Evolutionary conservation across 2,113 vertebrate genomes (phyloP), one percentile per base, ranked within the genome.

Genomic region (Marcusenius ussheri): DNA sequence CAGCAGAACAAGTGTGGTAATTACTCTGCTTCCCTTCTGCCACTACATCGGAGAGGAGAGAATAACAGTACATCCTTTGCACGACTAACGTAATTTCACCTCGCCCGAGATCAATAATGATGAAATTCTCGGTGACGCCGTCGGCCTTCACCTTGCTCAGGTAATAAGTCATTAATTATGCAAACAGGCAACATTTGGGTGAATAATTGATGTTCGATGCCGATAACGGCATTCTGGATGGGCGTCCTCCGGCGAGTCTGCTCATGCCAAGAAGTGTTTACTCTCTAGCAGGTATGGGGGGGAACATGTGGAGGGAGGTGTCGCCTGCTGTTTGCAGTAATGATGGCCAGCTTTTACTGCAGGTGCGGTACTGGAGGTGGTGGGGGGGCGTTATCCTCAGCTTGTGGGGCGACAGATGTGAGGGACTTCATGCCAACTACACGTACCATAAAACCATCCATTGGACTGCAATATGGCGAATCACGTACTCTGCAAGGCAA

Each of bases 361-460:
- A 17, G 27, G 35, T 62, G 51, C 7, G 87, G 53, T 15, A 35
- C 11, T 77, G 50, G 24, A 13, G 49, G 10, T 27, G 62, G n/a
- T 31, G 62, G n/a, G 10, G 83, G 17, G 1, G 21, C 46, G 24
- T 50, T 51, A 77, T 51, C 66, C 46, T 27, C 42, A 49, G 62
- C 56, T 17, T 49, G 46, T 8, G 49, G n/a, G 46, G 24, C 27
- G 1, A 90, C 66, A 91, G 94, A 93, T 70, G 86, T 77, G 47
- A 87, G 42, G 91, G 90, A 21, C 45, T 80, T 5, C 45, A 35
- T 80, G 92, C 91, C 88, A 89, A 89, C 70, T 88, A 90, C 90
- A 93, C 47, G 0, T 53, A 53, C 85, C 50, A 35, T 87, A 87
- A 87, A 87, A 31, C 27, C 85, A 27, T 31, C 39, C 45, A 53